Evolutionary conservation across 2,113 vertebrate species (phyloP), one percentile per base, ranked within the genome.

Genomic region (Python bivittatus): DNA sequence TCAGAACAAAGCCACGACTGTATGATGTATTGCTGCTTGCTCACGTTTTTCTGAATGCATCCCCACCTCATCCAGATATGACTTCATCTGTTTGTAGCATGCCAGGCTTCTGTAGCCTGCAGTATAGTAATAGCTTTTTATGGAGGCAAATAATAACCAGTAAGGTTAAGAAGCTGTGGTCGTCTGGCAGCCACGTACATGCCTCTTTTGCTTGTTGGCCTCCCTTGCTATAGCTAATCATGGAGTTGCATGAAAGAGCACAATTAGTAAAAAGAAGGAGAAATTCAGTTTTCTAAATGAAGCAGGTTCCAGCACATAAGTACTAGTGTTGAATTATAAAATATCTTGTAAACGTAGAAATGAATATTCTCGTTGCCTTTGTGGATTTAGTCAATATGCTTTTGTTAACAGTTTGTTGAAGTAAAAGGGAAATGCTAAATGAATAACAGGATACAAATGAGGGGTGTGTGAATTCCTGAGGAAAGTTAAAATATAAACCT

Each of bases 391-490:
- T 88, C 57, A 33, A 92, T 95, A 93, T 72, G 87, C 83, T 93
- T 92, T 94, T 91, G 91, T 97, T 97, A 96, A 96, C 92, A 90
- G 95, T 96, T 90, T 89, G 94, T 95, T 79, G 90, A 96, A 97
- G 95, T 86, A 29, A 97, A 79, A 96, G 97, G 97, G 98, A 98
- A 98, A 95, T 94, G n/a, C 96, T 92, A 72, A 96, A 95, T 97
- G 98, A 98, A 98, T 98, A 98, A 98, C 98, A 98, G 98, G 98
- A 98, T 98, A 97, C 97, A 97, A 98, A 97, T 95, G 95, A 97
- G 98, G 96, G 97, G 97, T 96, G 98, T 98, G 98, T 95, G 91
- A 96, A 98, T 98, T 98, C 98, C 98, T 98, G 98, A 97, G 98
- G 98, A 98, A 98, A 98, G 98, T 97, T 42, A 97, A 97, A 98